Percentiles rank a stretch among this genome's conserved stretches.
phyloP scores from a whole-genome alignment of 2,113 vertebrate genomes.

The Nematolebias whitei region DNA sequence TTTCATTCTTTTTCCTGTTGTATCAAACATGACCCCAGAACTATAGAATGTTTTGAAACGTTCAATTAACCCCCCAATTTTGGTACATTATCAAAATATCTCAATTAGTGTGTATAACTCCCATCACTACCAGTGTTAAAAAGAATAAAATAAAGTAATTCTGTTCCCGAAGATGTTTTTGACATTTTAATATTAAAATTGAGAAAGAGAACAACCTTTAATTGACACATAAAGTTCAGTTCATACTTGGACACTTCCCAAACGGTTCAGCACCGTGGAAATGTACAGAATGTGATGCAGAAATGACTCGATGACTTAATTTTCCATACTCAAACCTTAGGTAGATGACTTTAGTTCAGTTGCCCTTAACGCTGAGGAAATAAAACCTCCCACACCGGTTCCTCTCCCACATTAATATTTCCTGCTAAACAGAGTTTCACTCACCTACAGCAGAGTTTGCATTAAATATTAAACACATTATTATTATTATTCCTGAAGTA shows the following conservation, averaged over 20 bases:
- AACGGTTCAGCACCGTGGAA: neutral
- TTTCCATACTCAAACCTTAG: slow-evolving; percentile 29
- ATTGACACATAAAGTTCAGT: neutral
- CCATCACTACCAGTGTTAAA: too few species aligned
- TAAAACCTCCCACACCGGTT: slow-evolving; percentile 25
- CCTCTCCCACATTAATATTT: slow-evolving; percentile 21
- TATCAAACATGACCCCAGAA: too few species aligned
- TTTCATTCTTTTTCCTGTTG: too few species aligned
- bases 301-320: slow-evolving; percentile 36
- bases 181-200: too few species aligned
- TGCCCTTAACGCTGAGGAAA: slow-evolving; percentile 21
- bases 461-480: neutral
- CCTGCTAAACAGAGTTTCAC: neutral
- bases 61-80: too few species aligned
- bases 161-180: too few species aligned
- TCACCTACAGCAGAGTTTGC: neutral
- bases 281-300: slow-evolving; percentile 3
- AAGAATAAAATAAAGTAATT: too few species aligned
- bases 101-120: too few species aligned
- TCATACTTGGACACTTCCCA: neutral
- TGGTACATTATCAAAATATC: too few species aligned
- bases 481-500: too few species aligned
- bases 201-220: too few species aligned
- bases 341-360: slow-evolving; percentile 7
- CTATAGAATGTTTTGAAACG: too few species aligned